Evolutionary conservation across 2,888 invertebrate genomes (phyloP).

Genomic region (Stramonita haemastoma): DNA sequence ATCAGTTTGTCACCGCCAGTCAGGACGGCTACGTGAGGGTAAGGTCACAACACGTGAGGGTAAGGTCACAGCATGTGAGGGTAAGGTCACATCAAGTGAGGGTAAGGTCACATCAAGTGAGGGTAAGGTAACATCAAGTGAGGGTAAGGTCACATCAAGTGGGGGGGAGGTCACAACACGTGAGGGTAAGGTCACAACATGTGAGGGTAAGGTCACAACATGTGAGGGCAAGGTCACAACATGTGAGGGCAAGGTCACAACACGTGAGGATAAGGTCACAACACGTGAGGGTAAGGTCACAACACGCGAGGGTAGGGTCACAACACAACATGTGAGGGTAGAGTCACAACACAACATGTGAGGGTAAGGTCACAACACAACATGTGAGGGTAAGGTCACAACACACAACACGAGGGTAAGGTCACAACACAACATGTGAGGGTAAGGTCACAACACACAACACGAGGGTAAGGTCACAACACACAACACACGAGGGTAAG

Average conservation of each 20-base stretch:
- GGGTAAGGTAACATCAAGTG: no score
- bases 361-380: slow-evolving; percentile 82
- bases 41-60: slow-evolving; percentile 85
- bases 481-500: slow-evolving; percentile 88
- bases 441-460: slow-evolving; percentile 79
- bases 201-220: no score
- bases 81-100: no score
- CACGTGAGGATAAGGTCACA: slow-evolving; percentile 85
- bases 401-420: slow-evolving; percentile 88
- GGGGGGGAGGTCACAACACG: no score
- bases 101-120: slow-evolving; percentile 69
- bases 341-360: no score
- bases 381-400: slow-evolving; percentile 84
- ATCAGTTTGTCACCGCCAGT: slow-evolving; percentile 85
- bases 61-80: no score
- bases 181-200: slow-evolving; percentile 83
- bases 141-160: slow-evolving; percentile 82
- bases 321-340: no score
- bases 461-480: slow-evolving; percentile 84
- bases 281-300: slow-evolving; percentile 85
- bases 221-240: slow-evolving; percentile 84
- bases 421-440: no score
- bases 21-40: slow-evolving; percentile 95
- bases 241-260: slow-evolving; percentile 84
- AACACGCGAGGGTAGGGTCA: slow-evolving; percentile 85